Evolutionary conservation across 2,113 vertebrate genomes (phyloP).

Genomic region (Megalops atlanticus): DNA sequence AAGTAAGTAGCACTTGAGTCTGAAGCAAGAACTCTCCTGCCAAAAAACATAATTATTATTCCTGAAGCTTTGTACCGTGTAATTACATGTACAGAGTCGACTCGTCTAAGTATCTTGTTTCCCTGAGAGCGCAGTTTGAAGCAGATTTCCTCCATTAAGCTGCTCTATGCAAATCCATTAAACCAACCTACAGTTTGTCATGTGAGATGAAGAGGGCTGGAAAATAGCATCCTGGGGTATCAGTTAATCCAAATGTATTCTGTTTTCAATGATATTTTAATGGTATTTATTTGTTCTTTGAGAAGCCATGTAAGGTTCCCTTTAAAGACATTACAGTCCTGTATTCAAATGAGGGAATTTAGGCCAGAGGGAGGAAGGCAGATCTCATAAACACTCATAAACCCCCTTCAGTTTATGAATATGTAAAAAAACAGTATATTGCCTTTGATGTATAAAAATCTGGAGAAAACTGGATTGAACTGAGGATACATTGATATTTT

Average conservation of each 20-base stretch:
- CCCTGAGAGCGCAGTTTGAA: neutral
- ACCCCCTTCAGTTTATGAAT: neutral
- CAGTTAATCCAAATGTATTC: neutral
- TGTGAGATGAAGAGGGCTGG: neutral
- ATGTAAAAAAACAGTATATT: too few relatives aligned
- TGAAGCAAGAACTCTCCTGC: slow-evolving; percentile 5
- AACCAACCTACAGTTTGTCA: neutral
- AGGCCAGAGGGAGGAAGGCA: neutral
- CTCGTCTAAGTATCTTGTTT: slow-evolving; percentile 6
- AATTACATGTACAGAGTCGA: slow-evolving; percentile 8
- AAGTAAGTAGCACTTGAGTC: neutral
- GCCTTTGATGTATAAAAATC: too few relatives aligned
- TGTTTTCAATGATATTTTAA: neutral
- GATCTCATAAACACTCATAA: neutral
- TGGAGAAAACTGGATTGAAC: too few relatives aligned
- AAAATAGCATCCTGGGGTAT: neutral
- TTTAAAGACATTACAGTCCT: neutral
- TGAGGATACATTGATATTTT: too few relatives aligned
- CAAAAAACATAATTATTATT: slow-evolving; percentile 17
- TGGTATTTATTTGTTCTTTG: neutral
- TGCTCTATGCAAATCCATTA: neutral
- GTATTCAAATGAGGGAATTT: neutral
- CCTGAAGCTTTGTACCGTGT: slow-evolving; percentile 8
- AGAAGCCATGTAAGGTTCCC: neutral
- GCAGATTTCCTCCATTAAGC: slow-evolving; percentile 1